phyloP scores from a whole-genome alignment of 2,113 vertebrate genomes.

The Podocnemis expansa region DNA sequence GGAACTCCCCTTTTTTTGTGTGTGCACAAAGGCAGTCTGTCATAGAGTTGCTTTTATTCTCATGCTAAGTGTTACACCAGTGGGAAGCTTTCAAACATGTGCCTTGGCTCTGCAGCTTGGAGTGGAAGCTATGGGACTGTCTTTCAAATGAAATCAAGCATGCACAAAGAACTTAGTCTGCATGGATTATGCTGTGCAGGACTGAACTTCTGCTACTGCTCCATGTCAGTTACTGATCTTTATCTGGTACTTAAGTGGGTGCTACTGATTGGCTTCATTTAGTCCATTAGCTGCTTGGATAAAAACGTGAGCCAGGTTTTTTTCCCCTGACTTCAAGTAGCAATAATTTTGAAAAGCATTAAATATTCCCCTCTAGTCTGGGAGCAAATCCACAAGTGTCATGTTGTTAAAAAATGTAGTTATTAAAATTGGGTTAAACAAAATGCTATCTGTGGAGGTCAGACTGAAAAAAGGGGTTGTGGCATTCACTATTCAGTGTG shows the following conservation, averaged over 20 bases:
- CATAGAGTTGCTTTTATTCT: neutral
- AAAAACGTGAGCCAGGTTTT: neutral
- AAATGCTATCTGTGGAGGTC: neutral
- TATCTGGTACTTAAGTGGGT: neutral
- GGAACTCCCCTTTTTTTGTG: neutral
- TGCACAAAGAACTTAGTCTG: slow-evolving; percentile 12
- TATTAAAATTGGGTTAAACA: slow-evolving; percentile 1
- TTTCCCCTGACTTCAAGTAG: neutral
- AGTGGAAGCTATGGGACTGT: neutral
- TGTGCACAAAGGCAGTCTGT: neutral
- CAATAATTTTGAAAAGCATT: neutral
- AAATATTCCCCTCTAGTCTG: neutral
- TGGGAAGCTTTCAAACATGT: rapidly evolving
- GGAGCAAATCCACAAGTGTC: neutral
- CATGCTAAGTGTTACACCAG: neutral
- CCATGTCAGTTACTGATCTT: neutral
- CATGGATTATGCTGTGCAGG: neutral
- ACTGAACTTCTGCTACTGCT: neutral
- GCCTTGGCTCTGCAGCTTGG: neutral
- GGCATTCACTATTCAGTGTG: neutral
- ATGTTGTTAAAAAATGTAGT: neutral
- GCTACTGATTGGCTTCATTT: neutral
- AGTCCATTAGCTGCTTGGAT: neutral
- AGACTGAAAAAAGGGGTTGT: neutral
- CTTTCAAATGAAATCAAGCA: slow-evolving; percentile 23